Conservation (phyloP, 1,140 invertebrate genomes). For the Drosophila eugracilis region DNA sequence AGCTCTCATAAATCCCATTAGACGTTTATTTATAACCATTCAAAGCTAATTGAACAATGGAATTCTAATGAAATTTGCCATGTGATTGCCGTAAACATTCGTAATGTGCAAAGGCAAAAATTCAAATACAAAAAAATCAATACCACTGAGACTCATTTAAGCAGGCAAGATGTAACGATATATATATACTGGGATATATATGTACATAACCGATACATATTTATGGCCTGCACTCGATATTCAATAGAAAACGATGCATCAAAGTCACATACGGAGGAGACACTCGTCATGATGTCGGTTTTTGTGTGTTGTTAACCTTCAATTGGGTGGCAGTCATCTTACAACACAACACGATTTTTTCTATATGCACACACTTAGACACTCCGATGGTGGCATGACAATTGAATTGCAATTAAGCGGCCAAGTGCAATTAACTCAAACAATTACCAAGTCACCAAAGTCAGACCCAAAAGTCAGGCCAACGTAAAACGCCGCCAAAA, state of each 20-base stretch:
- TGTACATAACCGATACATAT: slow-evolving; percentile 12
- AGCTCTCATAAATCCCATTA: slow-evolving; percentile 23
- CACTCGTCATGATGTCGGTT: slow-evolving; percentile 55
- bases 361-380: slow-evolving; percentile 18
- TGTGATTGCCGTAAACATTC: slow-evolving; percentile 52
- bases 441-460: slow-evolving; percentile 68
- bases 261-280: slow-evolving; percentile 49
- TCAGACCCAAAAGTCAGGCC: slow-evolving; percentile 40
- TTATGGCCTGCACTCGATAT: slow-evolving; percentile 39
- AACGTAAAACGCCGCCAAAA: slow-evolving; percentile 35
- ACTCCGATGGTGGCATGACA: slow-evolving; percentile 68
- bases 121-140: slow-evolving; percentile 61
- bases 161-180: slow-evolving; percentile 28
- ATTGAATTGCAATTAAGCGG: slow-evolving; percentile 81
- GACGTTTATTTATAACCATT: slow-evolving; percentile 19
- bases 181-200: not conserved
- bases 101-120: slow-evolving; percentile 24
- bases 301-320: slow-evolving; percentile 64
- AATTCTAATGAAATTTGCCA: slow-evolving; percentile 68
- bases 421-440: slow-evolving; percentile 74
- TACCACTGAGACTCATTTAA: slow-evolving; percentile 31
- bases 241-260: slow-evolving; percentile 67
- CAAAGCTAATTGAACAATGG: slow-evolving; percentile 65
- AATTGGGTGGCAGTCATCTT: slow-evolving; percentile 48
- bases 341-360: slow-evolving; percentile 46